Evolutionary conservation across 2,113 vertebrate genomes (phyloP), one percentile per base, ranked within the genome.

Genomic region (Cygnus buccinator): DNA sequence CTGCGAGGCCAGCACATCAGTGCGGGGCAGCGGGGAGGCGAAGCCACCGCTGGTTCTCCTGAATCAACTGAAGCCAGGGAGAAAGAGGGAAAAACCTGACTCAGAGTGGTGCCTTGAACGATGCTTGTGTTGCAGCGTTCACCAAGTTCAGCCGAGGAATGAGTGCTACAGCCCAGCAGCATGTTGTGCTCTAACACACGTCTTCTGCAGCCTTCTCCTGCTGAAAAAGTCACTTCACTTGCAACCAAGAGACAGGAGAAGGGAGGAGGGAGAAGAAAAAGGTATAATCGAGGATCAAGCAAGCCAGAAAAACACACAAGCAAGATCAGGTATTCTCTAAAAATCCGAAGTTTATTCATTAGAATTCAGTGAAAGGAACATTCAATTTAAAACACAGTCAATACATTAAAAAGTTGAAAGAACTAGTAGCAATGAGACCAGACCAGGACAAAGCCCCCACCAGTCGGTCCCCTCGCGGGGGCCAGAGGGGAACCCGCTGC

Each of bases 341-440:
- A 97, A 97, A 93, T 74, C 87, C 74, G 78, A 84, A 92, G 87
- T 97, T 97, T 97, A 97, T 96, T 97, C 89, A 87, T 95, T 68
- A 97, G 90, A 86, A 59, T 90, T 96, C 87, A 84, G 95, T 95
- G 93, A 96, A 96, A 94, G 92, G 85, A 88, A 96, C 96, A 97
- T 97, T 96, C 96, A 95, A 77, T 90, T 91, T 54, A 92, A 94
- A 97, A 94, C 94, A 96, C 96, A 94, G 95, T 90, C 94, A 94
- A 92, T 63, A 96, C 90, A 89, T 96, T 74, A 87, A 87, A 83
- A 96, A 91, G 79, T 84, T 73, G 28, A 29, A 80, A 86, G 90
- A 94, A 93, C 93, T 57, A 80, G 81, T 58, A 88, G 88, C 81
- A 29, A 78, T 46, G 92, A 95, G 87, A 89, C 25, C 79, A 80